Evolutionary conservation across 2,888 invertebrate genomes (phyloP), one percentile per base, ranked within the genome.

Genomic region (Lasioglossum leucozonium): DNA sequence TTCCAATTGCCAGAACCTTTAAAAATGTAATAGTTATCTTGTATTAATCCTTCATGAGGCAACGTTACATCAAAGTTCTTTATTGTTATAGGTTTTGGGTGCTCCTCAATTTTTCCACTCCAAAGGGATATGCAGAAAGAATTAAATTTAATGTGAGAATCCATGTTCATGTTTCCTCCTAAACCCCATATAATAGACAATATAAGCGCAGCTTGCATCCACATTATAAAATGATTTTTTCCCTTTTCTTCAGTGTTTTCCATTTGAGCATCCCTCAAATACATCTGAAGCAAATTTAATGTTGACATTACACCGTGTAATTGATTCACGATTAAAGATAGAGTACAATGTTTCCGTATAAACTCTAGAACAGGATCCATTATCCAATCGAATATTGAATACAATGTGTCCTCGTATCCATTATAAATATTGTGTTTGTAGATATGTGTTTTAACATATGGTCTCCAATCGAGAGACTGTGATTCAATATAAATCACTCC

Each of bases 401-500:
- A 72, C 91, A 92, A 81, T 92, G 93, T 84, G 89, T 88, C 89
- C 73, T 85, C 91, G 74, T 94, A 92, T 90, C 84, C 91, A 65
- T 81, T 77, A 30, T 91, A 92, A 87, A 85, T 78, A 82, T 89
- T 81, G 72, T 90, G 4, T 44, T 86, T 90, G n/a, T 82, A 67
- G 58, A 93, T 89, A 37, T 90, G 87, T 10, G 88, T 80, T 76
- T 89, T 69, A 22, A 96, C 93, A 47, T 96, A 94, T 0, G 96
- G 95, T 72, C 95, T 93, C 96, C 97, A 97, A 22, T 96, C 96
- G 0, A 96, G 93, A 18, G 95, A 95, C 34, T 90, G 85, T 1
- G 96, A 95, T 85, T 97, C 96, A 86, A 97, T 94, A 92, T 96
- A 96, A 80, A 97, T 95, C 94, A 97, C 96, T 72, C 96, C 96